Conservation (phyloP, 2,113 vertebrate genomes). For the Etia nguti region DNA sequence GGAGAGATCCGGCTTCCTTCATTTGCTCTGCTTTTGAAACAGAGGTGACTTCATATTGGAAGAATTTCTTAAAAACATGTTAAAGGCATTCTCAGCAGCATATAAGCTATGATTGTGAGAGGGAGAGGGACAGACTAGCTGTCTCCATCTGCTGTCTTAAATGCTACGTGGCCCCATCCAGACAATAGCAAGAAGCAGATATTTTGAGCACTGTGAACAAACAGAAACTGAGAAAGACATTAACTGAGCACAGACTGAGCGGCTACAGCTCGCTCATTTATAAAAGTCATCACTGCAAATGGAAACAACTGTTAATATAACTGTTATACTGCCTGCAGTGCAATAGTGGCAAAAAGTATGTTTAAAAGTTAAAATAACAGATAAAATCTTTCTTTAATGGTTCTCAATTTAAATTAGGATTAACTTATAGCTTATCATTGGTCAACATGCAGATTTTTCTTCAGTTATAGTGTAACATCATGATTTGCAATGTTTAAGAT, state of each 20-base stretch:
- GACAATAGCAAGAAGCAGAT: not conserved
- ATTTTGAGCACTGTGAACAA: not conserved
- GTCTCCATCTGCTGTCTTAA: not conserved
- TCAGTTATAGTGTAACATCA: not conserved
- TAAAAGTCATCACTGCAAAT: not conserved
- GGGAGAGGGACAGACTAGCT: not conserved
- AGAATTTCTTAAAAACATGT: constrained; percentile 23
- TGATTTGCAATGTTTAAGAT: not conserved
- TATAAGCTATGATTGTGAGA: not conserved
- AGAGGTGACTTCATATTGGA: constrained; percentile 22
- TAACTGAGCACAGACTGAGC: not conserved
- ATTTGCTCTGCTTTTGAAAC: not conserved
- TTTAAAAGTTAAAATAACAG: not conserved
- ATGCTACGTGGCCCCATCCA: not conserved
- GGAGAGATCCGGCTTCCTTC: not conserved
- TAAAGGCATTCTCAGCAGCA: constrained; percentile 18
- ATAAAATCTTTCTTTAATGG: not conserved
- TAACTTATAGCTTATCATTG: not conserved
- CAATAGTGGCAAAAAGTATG: not conserved
- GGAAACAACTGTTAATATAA: not conserved
- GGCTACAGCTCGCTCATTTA: not conserved
- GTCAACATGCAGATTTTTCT: not conserved
- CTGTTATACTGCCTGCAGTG: not conserved
- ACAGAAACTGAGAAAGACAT: not conserved
- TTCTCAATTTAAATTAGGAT: not conserved